Base-by-base conservation (phyloP, 1,140 invertebrate species). In the Ectropis grisescens region DNA sequence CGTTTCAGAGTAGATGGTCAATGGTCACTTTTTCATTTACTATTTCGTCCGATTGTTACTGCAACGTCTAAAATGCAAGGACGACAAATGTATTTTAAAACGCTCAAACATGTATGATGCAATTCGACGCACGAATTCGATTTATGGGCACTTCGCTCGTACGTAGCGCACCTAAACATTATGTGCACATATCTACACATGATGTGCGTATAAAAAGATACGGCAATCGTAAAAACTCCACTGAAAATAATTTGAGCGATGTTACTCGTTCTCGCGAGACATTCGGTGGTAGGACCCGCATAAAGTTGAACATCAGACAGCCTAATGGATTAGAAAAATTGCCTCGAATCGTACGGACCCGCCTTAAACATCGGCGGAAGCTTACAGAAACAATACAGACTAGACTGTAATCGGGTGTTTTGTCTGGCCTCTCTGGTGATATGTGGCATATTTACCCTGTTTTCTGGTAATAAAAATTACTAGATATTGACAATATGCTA, bases 121-220 rank as follows among this genome's bases (percentile, higher is more conserved):
- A 58, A 60, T 65, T 57, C 65, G 38, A 58, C 44, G 41, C 67
- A 64, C 67, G 65, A 69, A 54, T 70, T 60, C 59, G 52, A 74
- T 71, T 74, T 71, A 76, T 66, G 53, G 50, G 54, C 44, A 54
- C 62, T 68, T 65, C 36, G 40, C 56, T 60, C 57, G 47, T 58
- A 59, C 54, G 56, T 39, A 67, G 67, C 62, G 62, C 53, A 71
- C 54, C 55, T 71, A 58, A 72, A 72, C 59, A 65, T 74, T 68
- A 79, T 68, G 69, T 67, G 58, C 59, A 59, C 68, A 61, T 72
- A 71, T 72, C 66, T 71, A 67, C 56, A 59, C 60, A 70, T 75
- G 66, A 80, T 75, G 69, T 61, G 61, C 44, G 58, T 76, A 66
- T 80, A 80, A 80, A 80, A 80, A 75, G 72, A 80, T 75, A 80